Percentiles rank a stretch among this genome's conserved stretches.
These are phyloP conservation scores for Pipistrellus nathusii DNA, from an alignment of 2,797 vertebrate species.

Conservation along the genomic window DNA sequence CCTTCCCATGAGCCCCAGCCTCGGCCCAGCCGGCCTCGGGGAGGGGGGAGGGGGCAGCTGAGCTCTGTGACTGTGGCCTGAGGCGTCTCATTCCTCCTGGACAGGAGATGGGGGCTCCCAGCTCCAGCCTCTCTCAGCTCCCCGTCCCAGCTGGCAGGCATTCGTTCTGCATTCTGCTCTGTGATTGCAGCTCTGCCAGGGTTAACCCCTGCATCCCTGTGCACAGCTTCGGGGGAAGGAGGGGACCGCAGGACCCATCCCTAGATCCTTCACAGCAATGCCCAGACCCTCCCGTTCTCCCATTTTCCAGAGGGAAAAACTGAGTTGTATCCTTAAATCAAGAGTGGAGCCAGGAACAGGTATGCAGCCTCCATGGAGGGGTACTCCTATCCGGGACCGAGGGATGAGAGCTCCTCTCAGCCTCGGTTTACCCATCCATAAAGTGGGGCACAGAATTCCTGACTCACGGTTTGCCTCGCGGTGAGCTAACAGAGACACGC, in stretches of 20 bases:
- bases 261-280: neutral
- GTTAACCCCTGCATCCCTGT: constrained; percentile 75
- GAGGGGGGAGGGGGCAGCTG: neutral
- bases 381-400: neutral
- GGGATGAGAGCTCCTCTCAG: neutral
- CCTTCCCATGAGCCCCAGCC: neutral
- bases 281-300: neutral
- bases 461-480: neutral
- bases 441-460: neutral
- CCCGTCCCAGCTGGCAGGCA: constrained; percentile 85
- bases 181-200: constrained; percentile 54
- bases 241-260: neutral
- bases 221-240: constrained; percentile 45
- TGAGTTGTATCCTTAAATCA: neutral
- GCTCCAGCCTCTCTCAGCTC: neutral
- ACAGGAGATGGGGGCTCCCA: neutral
- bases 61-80: neutral
- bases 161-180: constrained; percentile 88
- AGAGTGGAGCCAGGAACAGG: neutral
- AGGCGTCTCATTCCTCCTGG: neutral
- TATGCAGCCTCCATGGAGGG: neutral
- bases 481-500: neutral
- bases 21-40: neutral
- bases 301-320: neutral
- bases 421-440: constrained; percentile 21